A percentile compares a stretch with the other conserved stretches of the same genome.
phyloP scores from a whole-genome alignment of 2,113 vertebrate genomes.

The Trachemys scripta region DNA sequence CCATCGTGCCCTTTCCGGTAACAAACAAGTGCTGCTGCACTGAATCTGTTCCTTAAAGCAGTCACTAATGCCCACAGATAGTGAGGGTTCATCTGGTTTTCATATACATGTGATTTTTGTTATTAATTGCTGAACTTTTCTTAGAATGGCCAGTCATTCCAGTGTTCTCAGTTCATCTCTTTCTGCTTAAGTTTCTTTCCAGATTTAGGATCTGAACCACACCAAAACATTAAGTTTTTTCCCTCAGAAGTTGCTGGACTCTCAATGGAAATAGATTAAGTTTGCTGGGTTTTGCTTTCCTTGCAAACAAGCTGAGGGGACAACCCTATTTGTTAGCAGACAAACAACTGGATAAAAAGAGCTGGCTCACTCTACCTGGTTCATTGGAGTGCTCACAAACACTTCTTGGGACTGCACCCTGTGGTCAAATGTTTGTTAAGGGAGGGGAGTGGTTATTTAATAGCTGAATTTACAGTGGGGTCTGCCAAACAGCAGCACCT shows the following conservation, averaged over 20 bases:
- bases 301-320: background rate
- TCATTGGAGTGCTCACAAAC: background rate
- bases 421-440: accelerated
- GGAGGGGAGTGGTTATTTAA: accelerated
- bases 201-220: background rate
- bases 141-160: background rate
- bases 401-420: background rate
- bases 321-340: background rate
- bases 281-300: background rate
- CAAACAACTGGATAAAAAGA: background rate
- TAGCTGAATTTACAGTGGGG: background rate
- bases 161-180: background rate
- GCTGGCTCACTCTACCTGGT: background rate
- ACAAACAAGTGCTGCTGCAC: background rate
- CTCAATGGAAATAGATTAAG: background rate
- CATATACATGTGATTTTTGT: background rate
- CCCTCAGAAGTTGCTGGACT: background rate
- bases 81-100: background rate
- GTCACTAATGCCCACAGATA: background rate
- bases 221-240: background rate
- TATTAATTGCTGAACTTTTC: background rate
- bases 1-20: background rate
- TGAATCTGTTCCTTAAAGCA: accelerated
- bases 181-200: background rate
- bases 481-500: background rate